phyloP scores from a whole-genome alignment of 92 coral and sea anemone species.

The Paragorgia papillata region DNA sequence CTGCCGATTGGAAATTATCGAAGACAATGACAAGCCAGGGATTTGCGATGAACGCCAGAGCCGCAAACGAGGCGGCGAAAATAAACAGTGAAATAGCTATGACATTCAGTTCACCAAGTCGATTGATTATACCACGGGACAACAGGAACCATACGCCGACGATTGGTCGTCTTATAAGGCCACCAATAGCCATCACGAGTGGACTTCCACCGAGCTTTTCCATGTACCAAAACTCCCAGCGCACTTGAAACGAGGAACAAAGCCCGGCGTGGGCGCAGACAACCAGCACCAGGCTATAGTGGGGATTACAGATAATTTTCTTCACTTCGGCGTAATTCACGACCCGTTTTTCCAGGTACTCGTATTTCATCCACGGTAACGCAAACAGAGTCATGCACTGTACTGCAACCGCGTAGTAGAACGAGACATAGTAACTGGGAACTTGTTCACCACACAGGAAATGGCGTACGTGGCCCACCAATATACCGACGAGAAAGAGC shows the following conservation, averaged over 20 bases:
- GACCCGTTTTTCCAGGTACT: slow-evolving; percentile 9
- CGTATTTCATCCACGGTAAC: slow-evolving; percentile 16
- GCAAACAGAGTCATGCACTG: not conserved
- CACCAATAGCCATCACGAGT: slow-evolving; percentile 2
- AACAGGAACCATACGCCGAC: not conserved
- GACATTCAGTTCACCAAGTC: slow-evolving; percentile 8
- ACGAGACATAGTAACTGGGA: not conserved
- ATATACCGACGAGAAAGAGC: not conserved
- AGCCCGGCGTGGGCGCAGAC: slow-evolving; percentile 1
- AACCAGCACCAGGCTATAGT: not conserved
- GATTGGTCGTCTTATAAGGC: not conserved
- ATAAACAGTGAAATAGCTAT: slow-evolving; percentile 6
- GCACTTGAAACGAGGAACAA: slow-evolving; percentile 4
- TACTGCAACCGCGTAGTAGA: not conserved
- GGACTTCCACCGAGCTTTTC: slow-evolving; percentile 1
- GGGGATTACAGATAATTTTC: not conserved
- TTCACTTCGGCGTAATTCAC: not conserved
- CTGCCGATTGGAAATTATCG: slow-evolving; percentile 5
- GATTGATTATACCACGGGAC: not conserved
- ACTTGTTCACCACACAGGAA: not conserved
- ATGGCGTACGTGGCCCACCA: not conserved
- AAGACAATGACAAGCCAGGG: slow-evolving; percentile 11
- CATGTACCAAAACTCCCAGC: slow-evolving; percentile 34
- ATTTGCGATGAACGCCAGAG: slow-evolving; percentile 1
- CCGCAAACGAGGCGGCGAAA: not conserved